Conservation (phyloP, 2,888 invertebrate genomes). For the Meganola albula region DNA sequence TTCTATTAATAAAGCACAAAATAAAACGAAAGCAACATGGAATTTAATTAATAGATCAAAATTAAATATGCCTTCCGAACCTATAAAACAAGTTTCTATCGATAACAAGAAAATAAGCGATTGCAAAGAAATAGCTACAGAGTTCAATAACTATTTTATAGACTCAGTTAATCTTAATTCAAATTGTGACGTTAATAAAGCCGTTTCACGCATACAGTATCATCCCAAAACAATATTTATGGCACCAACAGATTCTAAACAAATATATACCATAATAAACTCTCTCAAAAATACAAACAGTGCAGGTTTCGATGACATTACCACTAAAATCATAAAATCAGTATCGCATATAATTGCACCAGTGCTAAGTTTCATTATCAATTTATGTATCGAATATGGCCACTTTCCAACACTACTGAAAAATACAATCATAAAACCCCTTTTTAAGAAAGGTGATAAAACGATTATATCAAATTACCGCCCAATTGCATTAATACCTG, state of each 20-base stretch:
- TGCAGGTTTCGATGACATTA: not conserved
- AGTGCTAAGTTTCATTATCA: not conserved
- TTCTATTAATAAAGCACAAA: conserved; percentile 4
- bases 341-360: not conserved
- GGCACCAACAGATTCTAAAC: not conserved
- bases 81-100: not conserved
- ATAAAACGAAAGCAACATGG: conserved; percentile 9
- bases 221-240: conserved; percentile 2
- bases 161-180: not conserved
- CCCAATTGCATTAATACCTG: conserved; percentile 3
- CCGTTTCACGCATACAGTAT: not conserved
- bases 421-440: not conserved
- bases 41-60: conserved; percentile 6
- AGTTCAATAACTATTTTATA: conserved; percentile 3
- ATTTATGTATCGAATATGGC: not conserved
- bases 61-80: conserved; percentile 1
- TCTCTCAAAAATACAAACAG: conserved; percentile 1
- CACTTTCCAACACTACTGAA: not conserved
- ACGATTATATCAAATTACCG: not conserved
- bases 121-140: not conserved
- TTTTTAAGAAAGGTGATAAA: conserved; percentile 3
- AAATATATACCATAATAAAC: not conserved
- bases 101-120: not conserved
- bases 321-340: not conserved
- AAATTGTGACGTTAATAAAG: not conserved